Evolutionary conservation across 1,140 invertebrate genomes (phyloP).

Genomic region (Nomia melanderi): DNA sequence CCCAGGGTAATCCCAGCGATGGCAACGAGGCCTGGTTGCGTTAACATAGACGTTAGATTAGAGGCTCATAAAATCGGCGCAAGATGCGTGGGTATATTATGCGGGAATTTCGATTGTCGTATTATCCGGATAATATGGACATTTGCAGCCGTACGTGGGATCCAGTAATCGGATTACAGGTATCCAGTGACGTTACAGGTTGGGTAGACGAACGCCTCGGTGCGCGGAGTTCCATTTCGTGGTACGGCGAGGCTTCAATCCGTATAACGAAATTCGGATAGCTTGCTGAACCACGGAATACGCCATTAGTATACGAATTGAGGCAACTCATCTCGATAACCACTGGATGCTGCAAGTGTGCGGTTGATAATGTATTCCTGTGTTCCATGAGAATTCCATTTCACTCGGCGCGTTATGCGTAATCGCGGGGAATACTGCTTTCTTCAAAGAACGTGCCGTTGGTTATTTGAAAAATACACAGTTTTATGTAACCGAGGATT

Average conservation of each 20-base stretch:
- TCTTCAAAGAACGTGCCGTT: too few relatives aligned
- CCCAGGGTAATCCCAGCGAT: neutral
- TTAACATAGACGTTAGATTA: neutral
- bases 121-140: constrained; percentile 28
- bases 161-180: constrained; percentile 28
- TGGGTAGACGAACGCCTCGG: neutral
- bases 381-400: neutral
- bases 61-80: neutral
- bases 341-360: neutral
- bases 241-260: too few relatives aligned
- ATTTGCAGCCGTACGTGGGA: constrained; percentile 2
- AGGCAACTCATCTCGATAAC: neutral
- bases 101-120: constrained; percentile 7
- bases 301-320: neutral
- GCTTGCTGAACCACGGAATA: too few relatives aligned
- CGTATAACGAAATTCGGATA: too few relatives aligned
- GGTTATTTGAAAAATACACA: too few relatives aligned
- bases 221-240: constrained; percentile 10
- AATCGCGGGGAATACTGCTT: too few relatives aligned
- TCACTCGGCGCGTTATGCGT: too few relatives aligned
- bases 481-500: too few relatives aligned
- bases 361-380: neutral
- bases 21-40: neutral
- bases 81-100: neutral
- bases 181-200: neutral